These are phyloP conservation scores for Melanotus villosus DNA, from an alignment of 2,888 invertebrate genomes.

Conservation along the genomic window DNA sequence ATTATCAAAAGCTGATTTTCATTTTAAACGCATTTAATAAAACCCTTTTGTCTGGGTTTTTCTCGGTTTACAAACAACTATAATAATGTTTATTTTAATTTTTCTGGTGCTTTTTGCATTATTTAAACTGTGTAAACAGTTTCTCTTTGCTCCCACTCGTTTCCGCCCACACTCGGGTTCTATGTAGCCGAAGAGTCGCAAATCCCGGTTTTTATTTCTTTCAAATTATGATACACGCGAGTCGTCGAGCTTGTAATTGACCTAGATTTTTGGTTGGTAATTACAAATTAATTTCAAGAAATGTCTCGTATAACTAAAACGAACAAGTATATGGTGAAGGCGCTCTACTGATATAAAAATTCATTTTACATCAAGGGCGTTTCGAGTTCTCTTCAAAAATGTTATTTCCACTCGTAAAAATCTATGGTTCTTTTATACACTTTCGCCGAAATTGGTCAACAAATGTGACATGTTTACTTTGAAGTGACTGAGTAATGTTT, in stretches of 20 bases:
- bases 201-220: neutral
- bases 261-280: conserved; percentile 8
- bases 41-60: neutral
- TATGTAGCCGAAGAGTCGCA: neutral
- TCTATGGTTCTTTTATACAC: no score
- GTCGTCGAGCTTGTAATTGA: conserved; percentile 5
- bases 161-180: neutral
- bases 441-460: no score
- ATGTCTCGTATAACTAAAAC: neutral
- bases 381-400: no score
- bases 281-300: conserved; percentile 5
- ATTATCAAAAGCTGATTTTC: neutral
- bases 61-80: neutral
- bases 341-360: no score
- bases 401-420: no score
- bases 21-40: no score
- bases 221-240: neutral
- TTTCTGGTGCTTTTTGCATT: neutral
- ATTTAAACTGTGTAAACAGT: conserved; percentile 8
- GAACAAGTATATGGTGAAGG: no score
- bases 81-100: conserved; percentile 14
- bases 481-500: no score
- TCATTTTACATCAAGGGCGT: no score
- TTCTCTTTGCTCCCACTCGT: neutral
- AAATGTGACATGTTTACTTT: no score